Evolutionary conservation across 2,113 vertebrate species (phyloP).

Genomic region (Peromyscus polionotus): DNA sequence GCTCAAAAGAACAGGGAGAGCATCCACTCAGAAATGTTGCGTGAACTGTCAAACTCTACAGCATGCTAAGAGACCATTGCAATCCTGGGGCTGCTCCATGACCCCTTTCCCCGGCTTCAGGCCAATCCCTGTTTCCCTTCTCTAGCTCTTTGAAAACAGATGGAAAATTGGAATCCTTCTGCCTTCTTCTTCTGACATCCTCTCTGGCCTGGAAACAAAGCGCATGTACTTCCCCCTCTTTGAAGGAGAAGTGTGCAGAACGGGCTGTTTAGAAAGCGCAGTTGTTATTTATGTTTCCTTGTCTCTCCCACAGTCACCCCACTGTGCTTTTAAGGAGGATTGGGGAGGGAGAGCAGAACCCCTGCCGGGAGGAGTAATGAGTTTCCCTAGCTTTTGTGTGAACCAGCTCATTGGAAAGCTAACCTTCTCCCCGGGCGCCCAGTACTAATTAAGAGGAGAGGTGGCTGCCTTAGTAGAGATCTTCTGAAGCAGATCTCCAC

Average conservation of each 20-base stretch:
- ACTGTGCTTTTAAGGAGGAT: slow-evolving; percentile 78
- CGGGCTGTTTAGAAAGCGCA: slow-evolving; percentile 67
- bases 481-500: slow-evolving; percentile 53
- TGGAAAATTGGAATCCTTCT: background rate
- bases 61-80: background rate
- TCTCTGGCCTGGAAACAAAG: background rate
- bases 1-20: background rate
- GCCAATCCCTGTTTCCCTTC: slow-evolving; percentile 3
- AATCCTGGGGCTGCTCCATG: background rate
- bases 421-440: slow-evolving; percentile 77
- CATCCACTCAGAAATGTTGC: background rate
- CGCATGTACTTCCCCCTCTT: slow-evolving; percentile 1
- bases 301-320: slow-evolving; percentile 70
- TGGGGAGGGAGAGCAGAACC: slow-evolving; percentile 54
- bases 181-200: slow-evolving; percentile 5
- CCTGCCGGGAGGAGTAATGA: slow-evolving; percentile 79
- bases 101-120: slow-evolving; percentile 12
- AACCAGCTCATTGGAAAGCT: slow-evolving; percentile 79
- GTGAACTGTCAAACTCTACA: background rate
- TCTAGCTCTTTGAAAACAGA: background rate
- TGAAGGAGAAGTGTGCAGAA: background rate
- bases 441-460: slow-evolving; percentile 78
- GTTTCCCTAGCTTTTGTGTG: slow-evolving; percentile 72
- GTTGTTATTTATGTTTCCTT: slow-evolving; percentile 81
- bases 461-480: slow-evolving; percentile 9